These are phyloP conservation scores for Cirrhinus mrigala DNA, from an alignment of 2,797 vertebrate genomes.

Conservation along the genomic window DNA sequence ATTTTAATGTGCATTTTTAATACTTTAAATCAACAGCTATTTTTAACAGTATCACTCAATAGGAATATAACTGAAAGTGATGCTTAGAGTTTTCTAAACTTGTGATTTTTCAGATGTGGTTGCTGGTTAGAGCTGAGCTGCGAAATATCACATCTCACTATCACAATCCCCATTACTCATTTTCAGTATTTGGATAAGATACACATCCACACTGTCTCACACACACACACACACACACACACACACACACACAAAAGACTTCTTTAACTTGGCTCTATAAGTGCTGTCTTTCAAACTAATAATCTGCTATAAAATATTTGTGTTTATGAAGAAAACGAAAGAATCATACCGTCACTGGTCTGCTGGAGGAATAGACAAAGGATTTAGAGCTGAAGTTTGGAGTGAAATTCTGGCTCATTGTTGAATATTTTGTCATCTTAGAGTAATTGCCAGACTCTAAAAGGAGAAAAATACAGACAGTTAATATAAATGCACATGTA, in stretches of 20 bases:
- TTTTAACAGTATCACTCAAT: background rate
- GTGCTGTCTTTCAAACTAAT: background rate
- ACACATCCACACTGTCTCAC: background rate
- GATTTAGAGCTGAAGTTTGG: constrained; percentile 79
- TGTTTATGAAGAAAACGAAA: background rate
- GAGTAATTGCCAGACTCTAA: constrained; percentile 75
- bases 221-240: background rate
- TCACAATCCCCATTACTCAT: constrained; percentile 44
- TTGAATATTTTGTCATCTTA: constrained; percentile 73
- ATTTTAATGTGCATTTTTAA: background rate
- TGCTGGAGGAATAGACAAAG: constrained; percentile 68
- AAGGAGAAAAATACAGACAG: constrained; percentile 36
- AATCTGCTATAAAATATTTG: background rate
- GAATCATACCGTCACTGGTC: constrained; percentile 74
- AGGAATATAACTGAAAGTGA: constrained; percentile 23
- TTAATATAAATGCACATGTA: constrained; percentile 56
- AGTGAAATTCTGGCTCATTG: constrained; percentile 54
- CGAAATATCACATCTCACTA: constrained; percentile 72
- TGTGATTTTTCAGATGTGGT: constrained; percentile 63
- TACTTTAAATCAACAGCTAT: background rate
- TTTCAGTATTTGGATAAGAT: constrained; percentile 30
- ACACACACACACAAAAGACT: background rate
- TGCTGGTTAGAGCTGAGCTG: constrained; percentile 65
- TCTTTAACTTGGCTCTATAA: background rate
- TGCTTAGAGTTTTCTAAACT: background rate